Evolutionary conservation across 1,140 invertebrate genomes (phyloP), one percentile per base, ranked within the genome.

Genomic region (Wiebesia pumilae): DNA sequence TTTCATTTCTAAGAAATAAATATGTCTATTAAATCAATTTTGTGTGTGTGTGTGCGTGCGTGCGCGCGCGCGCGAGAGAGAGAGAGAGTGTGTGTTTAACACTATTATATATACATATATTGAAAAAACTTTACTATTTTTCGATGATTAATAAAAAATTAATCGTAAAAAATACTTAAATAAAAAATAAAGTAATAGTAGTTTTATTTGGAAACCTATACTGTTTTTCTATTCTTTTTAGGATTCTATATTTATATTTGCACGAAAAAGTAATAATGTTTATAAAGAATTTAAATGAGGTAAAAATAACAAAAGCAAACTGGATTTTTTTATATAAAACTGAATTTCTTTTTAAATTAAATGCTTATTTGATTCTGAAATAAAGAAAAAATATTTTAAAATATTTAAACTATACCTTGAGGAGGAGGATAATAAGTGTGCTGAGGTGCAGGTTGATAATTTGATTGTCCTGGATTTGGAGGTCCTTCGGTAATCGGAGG

Each of bases 401-500:
- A 54, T 54, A 38, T 47, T 67, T 69, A n/a, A 67, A 67, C 27
- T 77, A 88, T 91, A 94, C 93, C 93, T 93, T 93, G 93, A 82
- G 92, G 89, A 71, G 91, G 89, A 51, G 91, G 90, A 88, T 92
- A 92, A 84, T 90, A 92, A 88, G 91, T 91, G 83, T 94, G 94
- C 75, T 93, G 93, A 19, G 88, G 84, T 73, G 89, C 89, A 4
- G 93, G 90, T 51, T 91, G 92, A 84, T 90, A 93, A 90, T 92
- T 93, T 38, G 91, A 91, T 87, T 93, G 92, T 6, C 90, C 83
- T 27, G 92, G 90, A 86, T 69, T 80, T 27, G 86, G 62, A 19
- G 86, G 86, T 16, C 90, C 91, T 67, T 94, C 92, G 7, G 91
- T 84, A 88, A 92, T 91, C 19, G 91, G 80, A 87, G 95, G 95